Evolutionary conservation across 1,140 invertebrate genomes (phyloP).

Genomic region (Anastrepha ludens): DNA sequence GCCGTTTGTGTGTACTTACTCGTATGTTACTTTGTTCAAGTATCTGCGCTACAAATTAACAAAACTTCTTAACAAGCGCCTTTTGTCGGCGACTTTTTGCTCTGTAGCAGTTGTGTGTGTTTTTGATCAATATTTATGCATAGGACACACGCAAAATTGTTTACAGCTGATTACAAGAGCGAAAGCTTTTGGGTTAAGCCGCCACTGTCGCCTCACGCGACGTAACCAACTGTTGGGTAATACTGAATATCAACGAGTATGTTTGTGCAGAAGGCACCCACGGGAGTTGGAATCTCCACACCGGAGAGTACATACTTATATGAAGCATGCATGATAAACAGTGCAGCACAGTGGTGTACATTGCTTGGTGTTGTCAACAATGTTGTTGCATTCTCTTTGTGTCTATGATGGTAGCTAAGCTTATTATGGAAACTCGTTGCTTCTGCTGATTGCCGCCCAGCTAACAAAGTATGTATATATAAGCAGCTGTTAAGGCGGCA

Average conservation of each 20-base stretch:
- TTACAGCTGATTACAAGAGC: background rate
- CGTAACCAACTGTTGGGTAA: background rate
- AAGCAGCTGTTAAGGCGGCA: background rate
- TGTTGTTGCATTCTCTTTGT: too few species aligned
- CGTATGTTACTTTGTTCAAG: too few species aligned
- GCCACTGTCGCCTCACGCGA: background rate
- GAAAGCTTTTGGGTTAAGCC: background rate
- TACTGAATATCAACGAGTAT: constrained; percentile 7
- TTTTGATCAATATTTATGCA: constrained; percentile 2
- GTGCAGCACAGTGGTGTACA: too few species aligned
- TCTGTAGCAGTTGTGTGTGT: background rate
- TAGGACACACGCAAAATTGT: background rate
- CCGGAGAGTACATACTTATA: too few species aligned
- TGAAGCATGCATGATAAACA: too few species aligned
- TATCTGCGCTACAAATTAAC: too few species aligned
- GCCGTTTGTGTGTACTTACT: too few species aligned
- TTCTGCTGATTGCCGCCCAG: too few species aligned
- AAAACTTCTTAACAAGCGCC: background rate
- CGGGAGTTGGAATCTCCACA: background rate
- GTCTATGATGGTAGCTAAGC: too few species aligned
- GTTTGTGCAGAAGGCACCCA: background rate
- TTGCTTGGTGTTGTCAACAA: too few species aligned
- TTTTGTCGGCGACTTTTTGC: background rate
- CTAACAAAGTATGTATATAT: background rate
- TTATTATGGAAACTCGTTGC: too few species aligned